A percentile compares a stretch with the other conserved stretches of the same genome.
Evolutionary conservation across 2,797 vertebrate species (phyloP).

Genomic region (Micrastur ruficollis): DNA sequence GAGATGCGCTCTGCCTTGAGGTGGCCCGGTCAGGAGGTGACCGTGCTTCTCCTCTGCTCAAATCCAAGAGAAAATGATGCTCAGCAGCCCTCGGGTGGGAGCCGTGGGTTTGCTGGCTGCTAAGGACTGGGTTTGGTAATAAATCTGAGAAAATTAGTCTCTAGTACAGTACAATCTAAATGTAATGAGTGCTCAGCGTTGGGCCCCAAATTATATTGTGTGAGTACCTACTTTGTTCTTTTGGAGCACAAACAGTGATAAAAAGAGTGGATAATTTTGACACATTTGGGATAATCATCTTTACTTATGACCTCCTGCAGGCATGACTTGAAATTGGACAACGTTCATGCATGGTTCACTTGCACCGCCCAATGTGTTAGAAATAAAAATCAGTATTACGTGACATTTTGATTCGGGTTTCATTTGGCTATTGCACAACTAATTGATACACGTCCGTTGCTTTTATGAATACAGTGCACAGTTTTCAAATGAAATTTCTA

Average conservation of each 20-base stretch:
- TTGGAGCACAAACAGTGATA: neutral
- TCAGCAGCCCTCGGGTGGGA: neutral
- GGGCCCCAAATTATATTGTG: rapidly evolving
- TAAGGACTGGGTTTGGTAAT: rapidly evolving
- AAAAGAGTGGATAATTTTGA: rapidly evolving
- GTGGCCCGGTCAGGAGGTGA: neutral
- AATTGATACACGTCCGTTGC: neutral
- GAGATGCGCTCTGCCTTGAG: rapidly evolving
- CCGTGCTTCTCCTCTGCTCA: neutral
- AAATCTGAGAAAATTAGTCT: neutral
- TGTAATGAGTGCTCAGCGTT: rapidly evolving
- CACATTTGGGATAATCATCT: neutral
- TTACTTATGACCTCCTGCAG: neutral
- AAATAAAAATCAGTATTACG: neutral
- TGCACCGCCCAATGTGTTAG: rapidly evolving
- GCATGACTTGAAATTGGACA: neutral
- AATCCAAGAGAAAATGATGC: rapidly evolving
- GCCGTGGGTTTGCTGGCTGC: neutral
- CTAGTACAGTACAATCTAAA: rapidly evolving
- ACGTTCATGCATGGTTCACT: neutral
- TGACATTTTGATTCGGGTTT: neutral
- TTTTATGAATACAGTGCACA: neutral
- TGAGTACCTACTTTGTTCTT: rapidly evolving
- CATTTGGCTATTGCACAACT: neutral
- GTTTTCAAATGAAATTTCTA: neutral